Evolutionary conservation across 2,888 invertebrate genomes (phyloP), one percentile per base, ranked within the genome.

Genomic region (Andrena bicolor): DNA sequence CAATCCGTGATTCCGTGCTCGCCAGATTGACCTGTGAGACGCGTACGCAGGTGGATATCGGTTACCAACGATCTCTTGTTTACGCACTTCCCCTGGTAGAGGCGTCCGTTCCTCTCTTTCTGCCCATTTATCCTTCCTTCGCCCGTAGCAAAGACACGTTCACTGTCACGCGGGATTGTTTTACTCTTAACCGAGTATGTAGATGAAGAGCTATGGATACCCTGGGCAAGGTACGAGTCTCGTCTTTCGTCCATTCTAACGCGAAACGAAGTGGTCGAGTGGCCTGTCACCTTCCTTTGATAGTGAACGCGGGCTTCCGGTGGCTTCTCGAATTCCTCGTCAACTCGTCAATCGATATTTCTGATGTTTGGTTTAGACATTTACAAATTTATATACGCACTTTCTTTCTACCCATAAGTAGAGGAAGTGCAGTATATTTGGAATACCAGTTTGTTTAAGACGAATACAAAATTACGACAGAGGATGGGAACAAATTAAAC

Each of bases 91-190:
- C 48, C 73, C 51, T 51, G 30, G 26, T 7, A 13, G 51, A 48
- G 63, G 63, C 23, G 68, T 49, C 65, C 65, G 61, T n/a, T 58
- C 23, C 48, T 23, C 64, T 32, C 73, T 66, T 74, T 79, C 83
- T 23, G 69, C 71, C 65, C 76, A 60, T 83, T 80, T 77, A 77
- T 51, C 73, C 78, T 86, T 84, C 85, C 86, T n/a, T 85, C 80
- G 53, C 61, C 68, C 61, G 72, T 48, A 71, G 51, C 61, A 32
- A 61, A 56, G 56, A 63, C 60, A 49, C 77, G 64, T 82, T 77
- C 82, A 84, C 87, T 90, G 92, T 91, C 92, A 92, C 90, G 93
- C 89, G 81, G 92, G 90, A 92, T 93, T 92, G 88, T 93, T 90
- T 93, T 93, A 93, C 93, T 86, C 90, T 89, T 89, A 90, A 93